Conservation (phyloP, 2,888 invertebrate species). For the Plagodis pulveraria region DNA sequence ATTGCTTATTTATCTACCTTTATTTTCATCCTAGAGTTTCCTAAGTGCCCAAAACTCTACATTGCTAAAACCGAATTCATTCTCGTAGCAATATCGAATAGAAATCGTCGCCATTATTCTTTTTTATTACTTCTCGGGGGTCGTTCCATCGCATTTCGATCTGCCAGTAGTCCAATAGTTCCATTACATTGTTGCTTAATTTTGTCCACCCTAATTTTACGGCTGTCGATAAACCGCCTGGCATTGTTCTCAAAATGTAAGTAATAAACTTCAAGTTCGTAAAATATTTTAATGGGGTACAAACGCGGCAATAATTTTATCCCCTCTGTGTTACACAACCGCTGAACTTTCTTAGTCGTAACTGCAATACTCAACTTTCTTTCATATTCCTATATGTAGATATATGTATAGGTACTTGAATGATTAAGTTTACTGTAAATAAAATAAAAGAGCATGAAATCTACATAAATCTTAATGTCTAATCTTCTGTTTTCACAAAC, state of each 20-base stretch:
- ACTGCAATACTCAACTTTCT: slow-evolving; percentile 16
- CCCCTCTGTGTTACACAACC: slow-evolving; percentile 6
- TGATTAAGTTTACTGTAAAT: no score
- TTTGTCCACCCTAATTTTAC: slow-evolving; percentile 35
- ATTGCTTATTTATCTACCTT: no score
- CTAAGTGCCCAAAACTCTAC: slow-evolving; percentile 2
- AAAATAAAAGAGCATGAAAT: no score
- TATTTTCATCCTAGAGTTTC: no score
- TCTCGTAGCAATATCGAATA: slow-evolving; percentile 38
- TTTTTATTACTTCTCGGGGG: slow-evolving; percentile 49
- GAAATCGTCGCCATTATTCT: slow-evolving; percentile 54
- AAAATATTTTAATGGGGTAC: slow-evolving; percentile 31
- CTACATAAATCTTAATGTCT: no score
- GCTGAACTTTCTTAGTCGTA: slow-evolving; percentile 16
- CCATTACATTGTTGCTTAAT: slow-evolving; percentile 37
- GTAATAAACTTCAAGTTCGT: slow-evolving; percentile 27
- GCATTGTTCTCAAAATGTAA: slow-evolving; percentile 25
- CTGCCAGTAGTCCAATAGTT: slow-evolving; percentile 24
- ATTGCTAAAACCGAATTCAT: slow-evolving; percentile 42
- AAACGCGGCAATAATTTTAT: slow-evolving; percentile 8
- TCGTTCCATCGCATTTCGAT: slow-evolving; percentile 27
- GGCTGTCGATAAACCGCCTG: slow-evolving; percentile 30
- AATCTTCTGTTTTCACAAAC: no score
- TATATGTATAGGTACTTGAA: neutral
- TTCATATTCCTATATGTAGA: slow-evolving; percentile 5